A percentile compares a stretch with the other conserved stretches of the same genome.
These are phyloP conservation scores for Gallinago undulata DNA, from an alignment of 2,113 vertebrate species.

Conservation along the genomic window DNA sequence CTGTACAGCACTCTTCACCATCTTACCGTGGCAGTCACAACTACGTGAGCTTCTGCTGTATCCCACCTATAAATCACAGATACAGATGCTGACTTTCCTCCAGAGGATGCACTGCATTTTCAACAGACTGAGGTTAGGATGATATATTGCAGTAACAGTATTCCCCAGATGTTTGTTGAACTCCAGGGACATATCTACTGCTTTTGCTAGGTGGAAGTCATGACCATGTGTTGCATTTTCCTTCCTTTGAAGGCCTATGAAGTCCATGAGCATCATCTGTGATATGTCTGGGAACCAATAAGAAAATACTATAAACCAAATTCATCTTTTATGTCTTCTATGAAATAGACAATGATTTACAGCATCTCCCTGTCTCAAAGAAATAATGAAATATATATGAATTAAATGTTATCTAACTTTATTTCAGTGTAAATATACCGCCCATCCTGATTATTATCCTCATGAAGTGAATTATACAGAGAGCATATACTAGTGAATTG, in stretches of 20 bases:
- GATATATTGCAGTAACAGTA: neutral
- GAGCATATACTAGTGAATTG: neutral
- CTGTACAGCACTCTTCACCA: neutral
- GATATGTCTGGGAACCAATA: neutral
- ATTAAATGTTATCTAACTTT: neutral
- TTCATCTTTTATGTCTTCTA: neutral
- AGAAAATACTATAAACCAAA: neutral
- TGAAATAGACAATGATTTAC: neutral
- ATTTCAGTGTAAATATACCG: neutral
- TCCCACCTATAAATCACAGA: neutral
- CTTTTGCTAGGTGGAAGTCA: neutral
- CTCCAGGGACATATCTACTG: neutral
- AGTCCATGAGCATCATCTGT: neutral
- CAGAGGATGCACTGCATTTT: fast-evolving
- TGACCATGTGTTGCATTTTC: fast-evolving
- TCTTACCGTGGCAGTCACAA: neutral
- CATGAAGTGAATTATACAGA: neutral
- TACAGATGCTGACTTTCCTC: neutral
- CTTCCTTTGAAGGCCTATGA: neutral
- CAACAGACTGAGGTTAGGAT: neutral
- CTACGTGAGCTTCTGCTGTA: neutral
- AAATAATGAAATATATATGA: neutral
- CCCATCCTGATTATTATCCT: neutral
- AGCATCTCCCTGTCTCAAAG: neutral
- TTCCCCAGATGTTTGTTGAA: neutral